Percentiles rank a stretch among this genome's conserved stretches.
These are phyloP conservation scores for Gymnarchus niloticus DNA, from an alignment of 2,113 vertebrate genomes.

Conservation along the genomic window DNA sequence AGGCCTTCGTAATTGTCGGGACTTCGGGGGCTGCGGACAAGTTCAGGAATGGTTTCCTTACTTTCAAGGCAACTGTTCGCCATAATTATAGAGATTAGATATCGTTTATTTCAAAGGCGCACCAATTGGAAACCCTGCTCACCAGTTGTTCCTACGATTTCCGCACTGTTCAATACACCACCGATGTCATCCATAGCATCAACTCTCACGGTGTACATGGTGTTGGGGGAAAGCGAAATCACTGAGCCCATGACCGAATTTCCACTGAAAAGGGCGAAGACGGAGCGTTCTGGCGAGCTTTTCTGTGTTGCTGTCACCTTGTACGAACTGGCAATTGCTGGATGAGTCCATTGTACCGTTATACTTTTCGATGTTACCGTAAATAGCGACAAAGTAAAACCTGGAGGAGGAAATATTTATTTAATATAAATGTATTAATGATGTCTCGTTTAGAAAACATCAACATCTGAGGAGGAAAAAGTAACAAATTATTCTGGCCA, in stretches of 20 bases:
- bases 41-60: not conserved
- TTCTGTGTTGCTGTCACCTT: constrained; percentile 62
- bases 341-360: constrained; percentile 57
- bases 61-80: no score
- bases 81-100: not conserved
- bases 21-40: constrained; percentile 67
- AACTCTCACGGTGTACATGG: constrained; percentile 57
- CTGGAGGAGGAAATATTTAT: constrained; percentile 35
- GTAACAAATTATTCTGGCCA: not conserved
- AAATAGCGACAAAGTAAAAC: constrained; percentile 57
- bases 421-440: not conserved
- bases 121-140: constrained; percentile 1
- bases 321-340: constrained; percentile 59
- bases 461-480: not conserved
- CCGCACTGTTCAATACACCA: constrained; percentile 53
- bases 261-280: constrained; percentile 57
- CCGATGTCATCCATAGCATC: constrained; percentile 65
- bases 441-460: not conserved
- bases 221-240: constrained; percentile 63
- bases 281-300: constrained; percentile 42
- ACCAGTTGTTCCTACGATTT: constrained; percentile 58
- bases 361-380: constrained; percentile 66
- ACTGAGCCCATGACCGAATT: constrained; percentile 61
- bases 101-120: not conserved
- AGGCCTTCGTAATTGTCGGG: constrained; percentile 70